Base-by-base conservation (phyloP, 2,113 vertebrate genomes). In the Chroicocephalus ridibundus region DNA sequence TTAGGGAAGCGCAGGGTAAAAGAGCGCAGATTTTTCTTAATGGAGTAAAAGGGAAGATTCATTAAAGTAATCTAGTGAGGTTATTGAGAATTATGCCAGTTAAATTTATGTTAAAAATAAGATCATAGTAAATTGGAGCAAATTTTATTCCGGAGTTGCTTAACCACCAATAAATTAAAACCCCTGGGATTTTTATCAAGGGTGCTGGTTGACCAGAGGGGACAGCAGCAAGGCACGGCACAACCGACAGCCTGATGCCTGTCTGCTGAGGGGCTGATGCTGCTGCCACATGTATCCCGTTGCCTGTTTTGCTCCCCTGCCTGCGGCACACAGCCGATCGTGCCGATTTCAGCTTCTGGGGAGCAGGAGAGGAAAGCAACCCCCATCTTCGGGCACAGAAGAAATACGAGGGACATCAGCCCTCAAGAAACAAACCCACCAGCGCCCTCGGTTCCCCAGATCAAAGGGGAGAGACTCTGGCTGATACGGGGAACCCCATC, bases 221-320 rank as follows among this genome's bases (percentile, higher is more conserved):
- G 69, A 71, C 14, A 58, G 64, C 62, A 81, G 77, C 36, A 68
- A n/a, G 38, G 7, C 18, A 26, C 1, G 0, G 42, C 6, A 1
- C 1, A 0, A 60, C 57, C 0, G 1, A 18, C 27, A 44, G 70
- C 55, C 61, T 13, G 29, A n/a, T 1, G 2, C 21, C 21, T 17
- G 29, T 38, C 34, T 61, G 55, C 49, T 3, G 11, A 57, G 21
- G 26, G 32, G 26, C 55, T 13, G 19, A 17, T 15, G 49, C 32
- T 1, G 4, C 47, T 5, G 42, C 64, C 5, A 5, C 36, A 19
- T 0, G 0, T 51, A 51, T 7, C 65, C 44, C 4, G 1, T 22
- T 25, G 61, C 69, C 46, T 11, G 22, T 51, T 86, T 82, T 47
- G 21, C 49, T 70, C 36, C 44, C 15, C 51, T 66, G 54, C 83